A percentile compares a stretch with the other conserved stretches of the same genome.
phyloP scores from a whole-genome alignment of 2,797 vertebrate species.

The Luscinia megarhynchos region DNA sequence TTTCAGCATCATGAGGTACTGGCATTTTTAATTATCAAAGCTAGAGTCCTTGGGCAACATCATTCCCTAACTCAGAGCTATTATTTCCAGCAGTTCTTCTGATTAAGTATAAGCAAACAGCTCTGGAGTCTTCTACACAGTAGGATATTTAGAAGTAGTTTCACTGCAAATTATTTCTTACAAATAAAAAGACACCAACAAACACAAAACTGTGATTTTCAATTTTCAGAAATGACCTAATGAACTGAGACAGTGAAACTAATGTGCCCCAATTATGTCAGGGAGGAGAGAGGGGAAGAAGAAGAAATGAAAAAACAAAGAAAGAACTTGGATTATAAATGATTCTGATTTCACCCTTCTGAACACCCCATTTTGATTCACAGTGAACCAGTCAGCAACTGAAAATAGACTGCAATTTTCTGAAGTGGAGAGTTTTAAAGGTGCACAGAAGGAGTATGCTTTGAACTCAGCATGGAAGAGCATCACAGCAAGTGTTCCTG shows the following conservation, averaged over 20 bases:
- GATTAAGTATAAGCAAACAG: constrained; percentile 17
- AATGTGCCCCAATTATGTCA: constrained; percentile 37
- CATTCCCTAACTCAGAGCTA: not conserved
- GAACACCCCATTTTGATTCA: constrained; percentile 9
- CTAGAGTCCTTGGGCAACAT: not conserved
- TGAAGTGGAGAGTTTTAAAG: not conserved
- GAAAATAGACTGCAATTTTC: constrained; percentile 18
- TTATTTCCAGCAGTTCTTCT: constrained; percentile 36
- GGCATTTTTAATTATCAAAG: not conserved
- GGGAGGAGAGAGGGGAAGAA: not conserved
- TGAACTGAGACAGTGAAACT: constrained; percentile 35
- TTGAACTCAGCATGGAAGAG: not conserved
- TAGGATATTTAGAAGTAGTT: constrained; percentile 25
- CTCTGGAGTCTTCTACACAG: constrained; percentile 6
- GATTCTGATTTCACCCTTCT: constrained; percentile 10
- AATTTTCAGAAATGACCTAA: constrained; percentile 40
- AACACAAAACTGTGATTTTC: constrained; percentile 20
- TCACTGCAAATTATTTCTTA: constrained; percentile 29
- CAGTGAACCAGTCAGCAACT: not conserved
- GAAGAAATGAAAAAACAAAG: not conserved
- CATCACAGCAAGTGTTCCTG: not conserved
- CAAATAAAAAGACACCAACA: constrained; percentile 26
- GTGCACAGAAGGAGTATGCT: not conserved
- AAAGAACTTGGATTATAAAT: not conserved
- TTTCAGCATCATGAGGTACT: not conserved